These are phyloP conservation scores for Orthonyx spaldingii DNA, from an alignment of 2,113 vertebrate genomes.

Conservation along the genomic window DNA sequence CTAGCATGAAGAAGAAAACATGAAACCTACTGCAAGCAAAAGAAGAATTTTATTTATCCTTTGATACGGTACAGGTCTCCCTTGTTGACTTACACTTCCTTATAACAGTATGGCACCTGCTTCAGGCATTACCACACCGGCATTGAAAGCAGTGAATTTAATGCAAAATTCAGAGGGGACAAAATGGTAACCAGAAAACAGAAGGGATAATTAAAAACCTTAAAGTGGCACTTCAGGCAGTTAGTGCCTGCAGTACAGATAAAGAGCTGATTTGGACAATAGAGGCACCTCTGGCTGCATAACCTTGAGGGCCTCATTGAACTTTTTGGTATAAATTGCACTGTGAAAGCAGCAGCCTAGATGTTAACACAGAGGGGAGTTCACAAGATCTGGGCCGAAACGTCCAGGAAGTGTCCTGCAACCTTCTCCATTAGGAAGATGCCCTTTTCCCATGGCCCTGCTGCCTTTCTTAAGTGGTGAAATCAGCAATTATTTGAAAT, in stretches of 20 bases:
- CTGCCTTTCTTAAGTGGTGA: not conserved
- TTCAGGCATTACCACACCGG: fast-evolving
- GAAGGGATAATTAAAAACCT: not conserved
- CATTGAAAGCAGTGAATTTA: not conserved
- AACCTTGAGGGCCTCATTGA: not conserved
- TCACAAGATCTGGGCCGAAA: not conserved
- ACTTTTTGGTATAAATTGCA: not conserved
- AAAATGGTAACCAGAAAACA: fast-evolving
- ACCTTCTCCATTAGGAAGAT: not conserved
- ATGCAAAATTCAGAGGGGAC: not conserved
- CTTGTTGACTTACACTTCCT: not conserved
- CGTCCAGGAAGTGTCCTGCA: not conserved
- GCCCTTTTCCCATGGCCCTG: not conserved
- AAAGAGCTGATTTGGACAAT: not conserved
- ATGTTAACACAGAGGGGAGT: fast-evolving
- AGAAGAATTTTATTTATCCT: not conserved
- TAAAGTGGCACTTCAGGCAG: not conserved
- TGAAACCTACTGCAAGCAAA: not conserved
- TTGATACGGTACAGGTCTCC: not conserved
- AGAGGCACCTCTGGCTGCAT: not conserved
- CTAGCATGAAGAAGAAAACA: fast-evolving
- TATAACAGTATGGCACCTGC: fast-evolving
- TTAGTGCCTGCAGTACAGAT: no score
- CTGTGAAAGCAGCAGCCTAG: not conserved
- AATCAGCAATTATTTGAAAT: not conserved